phyloP scores from a whole-genome alignment of 2,888 invertebrate genomes.

The Cotesia congregata region DNA sequence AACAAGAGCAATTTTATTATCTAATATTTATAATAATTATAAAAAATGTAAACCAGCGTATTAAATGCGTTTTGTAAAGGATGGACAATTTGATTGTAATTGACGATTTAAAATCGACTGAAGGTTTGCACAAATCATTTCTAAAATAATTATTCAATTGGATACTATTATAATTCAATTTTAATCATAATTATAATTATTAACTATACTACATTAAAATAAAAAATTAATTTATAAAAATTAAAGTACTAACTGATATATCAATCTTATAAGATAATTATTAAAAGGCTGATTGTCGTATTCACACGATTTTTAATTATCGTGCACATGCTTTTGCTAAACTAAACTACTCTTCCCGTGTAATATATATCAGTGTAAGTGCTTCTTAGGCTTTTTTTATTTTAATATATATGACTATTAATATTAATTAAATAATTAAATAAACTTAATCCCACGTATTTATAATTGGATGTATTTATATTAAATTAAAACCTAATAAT shows the following conservation, averaged over 20 bases:
- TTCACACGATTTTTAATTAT: constrained; percentile 48
- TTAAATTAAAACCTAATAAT: background rate
- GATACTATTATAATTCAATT: background rate
- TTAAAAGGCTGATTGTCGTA: constrained; percentile 54
- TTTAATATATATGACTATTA: constrained; percentile 17
- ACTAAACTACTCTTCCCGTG: constrained; percentile 42
- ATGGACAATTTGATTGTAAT: constrained; percentile 14
- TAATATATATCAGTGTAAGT: constrained; percentile 36
- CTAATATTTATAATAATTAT: background rate
- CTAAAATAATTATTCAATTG: constrained; percentile 15
- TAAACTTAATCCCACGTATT: constrained; percentile 18
- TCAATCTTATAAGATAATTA: constrained; percentile 45
- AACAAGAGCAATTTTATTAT: constrained; percentile 14
- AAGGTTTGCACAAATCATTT: background rate
- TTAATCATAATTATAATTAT: too few relatives aligned
- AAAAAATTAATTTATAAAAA: too few relatives aligned
- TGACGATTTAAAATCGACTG: background rate
- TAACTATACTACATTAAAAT: too few relatives aligned
- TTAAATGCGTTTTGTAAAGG: background rate
- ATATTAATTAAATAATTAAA: constrained; percentile 31
- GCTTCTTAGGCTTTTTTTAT: constrained; percentile 38
- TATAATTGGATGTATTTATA: constrained; percentile 28
- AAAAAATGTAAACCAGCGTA: background rate
- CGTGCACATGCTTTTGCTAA: constrained; percentile 42
- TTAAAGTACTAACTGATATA: constrained; percentile 23